These are phyloP conservation scores for Psophia crepitans DNA, from an alignment of 2,113 vertebrate species.

Conservation along the genomic window DNA sequence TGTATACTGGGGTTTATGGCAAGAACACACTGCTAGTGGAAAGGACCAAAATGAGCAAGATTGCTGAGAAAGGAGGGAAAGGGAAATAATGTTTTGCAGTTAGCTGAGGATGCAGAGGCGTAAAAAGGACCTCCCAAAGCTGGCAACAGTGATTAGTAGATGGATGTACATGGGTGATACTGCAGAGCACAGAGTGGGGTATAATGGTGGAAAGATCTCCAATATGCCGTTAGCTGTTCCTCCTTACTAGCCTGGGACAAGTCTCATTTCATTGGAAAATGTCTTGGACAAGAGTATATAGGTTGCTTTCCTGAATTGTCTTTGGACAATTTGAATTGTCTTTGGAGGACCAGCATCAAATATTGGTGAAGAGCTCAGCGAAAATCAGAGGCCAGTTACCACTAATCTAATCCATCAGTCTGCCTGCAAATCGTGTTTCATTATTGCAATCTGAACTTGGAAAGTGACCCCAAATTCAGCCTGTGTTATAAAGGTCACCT, in stretches of 20 bases:
- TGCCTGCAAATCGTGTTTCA: background rate
- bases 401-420: background rate
- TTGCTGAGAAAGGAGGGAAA: background rate
- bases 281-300: background rate
- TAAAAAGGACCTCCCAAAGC: background rate
- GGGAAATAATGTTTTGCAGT: background rate
- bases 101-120: background rate
- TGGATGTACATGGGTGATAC: background rate
- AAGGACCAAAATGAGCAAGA: background rate
- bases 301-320: background rate
- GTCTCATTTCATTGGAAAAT: background rate
- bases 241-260: background rate
- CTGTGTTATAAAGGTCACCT: constrained; percentile 22
- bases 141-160: background rate
- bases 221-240: background rate
- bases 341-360: background rate
- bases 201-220: background rate
- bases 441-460: background rate
- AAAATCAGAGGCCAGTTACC: background rate
- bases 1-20: background rate
- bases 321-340: background rate
- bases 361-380: too few species aligned
- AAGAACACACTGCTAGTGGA: background rate
- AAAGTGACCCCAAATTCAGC: constrained; percentile 5
- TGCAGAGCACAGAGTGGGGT: background rate